A percentile compares a stretch with the other conserved stretches of the same genome.
These are phyloP conservation scores for Hoplostethus atlanticus DNA, from an alignment of 2,797 vertebrate genomes.

Conservation along the genomic window DNA sequence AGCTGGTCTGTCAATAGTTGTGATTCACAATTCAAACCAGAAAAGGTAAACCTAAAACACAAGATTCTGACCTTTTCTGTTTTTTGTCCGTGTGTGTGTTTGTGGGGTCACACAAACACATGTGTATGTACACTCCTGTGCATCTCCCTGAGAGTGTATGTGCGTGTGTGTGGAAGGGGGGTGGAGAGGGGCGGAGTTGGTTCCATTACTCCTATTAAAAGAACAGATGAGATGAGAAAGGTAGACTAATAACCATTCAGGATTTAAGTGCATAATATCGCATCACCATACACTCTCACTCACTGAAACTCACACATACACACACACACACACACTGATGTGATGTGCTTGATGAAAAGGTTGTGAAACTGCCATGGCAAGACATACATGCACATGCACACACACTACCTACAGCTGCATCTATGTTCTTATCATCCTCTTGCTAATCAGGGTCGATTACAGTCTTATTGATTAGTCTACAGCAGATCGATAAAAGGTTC, in stretches of 20 bases:
- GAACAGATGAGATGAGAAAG: slow-evolving; percentile 38
- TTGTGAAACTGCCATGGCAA: neutral
- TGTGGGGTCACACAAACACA: neutral
- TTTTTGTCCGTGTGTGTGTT: neutral
- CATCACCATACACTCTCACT: neutral
- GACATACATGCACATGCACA: neutral
- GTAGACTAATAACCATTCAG: slow-evolving; percentile 49
- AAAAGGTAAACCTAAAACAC: neutral
- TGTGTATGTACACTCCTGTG: neutral
- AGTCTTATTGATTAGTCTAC: slow-evolving; percentile 63
- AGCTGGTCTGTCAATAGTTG: neutral
- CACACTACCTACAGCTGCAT: slow-evolving; percentile 17
- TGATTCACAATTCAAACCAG: neutral
- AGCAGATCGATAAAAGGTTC: slow-evolving; percentile 66
- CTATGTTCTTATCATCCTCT: slow-evolving; percentile 59
- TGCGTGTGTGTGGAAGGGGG: too few species aligned
- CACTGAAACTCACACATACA: neutral
- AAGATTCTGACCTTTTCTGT: neutral
- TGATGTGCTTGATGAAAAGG: neutral
- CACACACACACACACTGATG: too few species aligned
- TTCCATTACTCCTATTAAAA: slow-evolving; percentile 45
- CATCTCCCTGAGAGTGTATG: neutral
- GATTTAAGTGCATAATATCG: slow-evolving; percentile 42
- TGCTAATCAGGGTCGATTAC: slow-evolving; percentile 75
- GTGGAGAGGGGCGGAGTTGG: slow-evolving; percentile 29